Base-by-base conservation (phyloP, 92 coral and sea anemone genomes). In the Metridium senile region DNA sequence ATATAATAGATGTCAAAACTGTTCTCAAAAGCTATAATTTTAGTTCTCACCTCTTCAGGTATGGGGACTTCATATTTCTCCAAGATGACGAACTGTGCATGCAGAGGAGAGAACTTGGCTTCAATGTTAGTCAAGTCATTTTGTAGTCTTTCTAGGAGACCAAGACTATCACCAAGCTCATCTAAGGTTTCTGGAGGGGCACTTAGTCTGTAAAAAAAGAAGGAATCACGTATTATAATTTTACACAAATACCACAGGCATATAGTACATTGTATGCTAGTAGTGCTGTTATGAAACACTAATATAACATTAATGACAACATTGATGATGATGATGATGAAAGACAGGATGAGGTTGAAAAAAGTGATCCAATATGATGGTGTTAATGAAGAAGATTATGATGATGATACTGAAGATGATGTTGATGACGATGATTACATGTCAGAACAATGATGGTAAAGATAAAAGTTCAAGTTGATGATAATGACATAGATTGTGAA, bases 31-130 rank as follows among this genome's bases (percentile, higher is more conserved):
- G n/a, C n/a, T n/a, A n/a, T n/a, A 39, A 6, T 39, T 4, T 39
- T 39, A 4, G 13, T 4, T 39, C 49, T 39, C 80, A 96, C 99
- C 99, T 96, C 97, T 62, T 93, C 98, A 26, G 98, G 97, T 20
- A 96, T 93, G 63, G 97, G 90, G 26, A 96, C 99, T 83, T 96
- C 99, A 23, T 96, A 96, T 80, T 96, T 96, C 82, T 96, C 99
- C 69, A 96, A 89, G 80, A 96, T 96, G 29, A 97, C 88, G 71
- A 96, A 96, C 87, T 96, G 99, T 45, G 93, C 97, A 67, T 96
- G 99, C 16, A 96, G 58, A n/a, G 99, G 99, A 1, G 99, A 83
- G 81, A 96, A 96, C 62, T 93, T 89, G 27, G 99, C 99, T 70
- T 96, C 99, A 45, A 96, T 96, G 70, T 89, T 96, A 32, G 86